Base-by-base conservation (phyloP, 2,113 vertebrate species). In the Protobothrops flavoviridis region DNA sequence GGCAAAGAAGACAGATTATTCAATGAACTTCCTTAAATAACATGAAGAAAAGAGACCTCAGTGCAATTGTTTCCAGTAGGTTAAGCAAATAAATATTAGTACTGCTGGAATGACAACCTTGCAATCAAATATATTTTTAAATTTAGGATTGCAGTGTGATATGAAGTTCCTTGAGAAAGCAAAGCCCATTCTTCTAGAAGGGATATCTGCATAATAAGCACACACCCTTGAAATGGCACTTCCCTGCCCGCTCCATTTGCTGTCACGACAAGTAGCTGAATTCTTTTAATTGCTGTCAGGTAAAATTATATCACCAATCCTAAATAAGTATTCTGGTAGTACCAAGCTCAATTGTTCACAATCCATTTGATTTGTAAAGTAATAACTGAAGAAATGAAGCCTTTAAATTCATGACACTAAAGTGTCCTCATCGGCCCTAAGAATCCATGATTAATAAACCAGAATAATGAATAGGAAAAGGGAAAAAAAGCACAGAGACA, bases 371-470 rank as follows among this genome's bases (percentile, higher is more conserved):
- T 93, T 91, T 10, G 61, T 20, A 57, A 61, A 93, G 21, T 91
- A 92, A 85, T 89, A 94, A 96, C 57, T 43, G 13, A 91, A 39
- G 64, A 61, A 92, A 90, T 45, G 29, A 85, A 85, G 23, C 45
- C 24, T 21, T 12, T 57, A 17, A 10, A 90, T 93, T 96, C 87
- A 91, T 90, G 48, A 96, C 20, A 5, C 20, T 93, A 92, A 43
- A 17, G 74, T 89, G 29, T 94, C 45, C 93, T 94, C 56, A 56
- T 24, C 48, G 3, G 93, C 1, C 88, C 57, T 90, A 88, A 94
- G 90, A 89, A 61, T 3, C 50, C 92, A 86, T 24, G 43, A 8
- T 24, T 45, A 45, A 91, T 95, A 93, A 93, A n/a, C 26, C 26
- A 50, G 88, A 91, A 52, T 74, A 64, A 39, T 87, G 0, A 0